Base-by-base conservation (phyloP, 2,113 vertebrate genomes). In the Oriolus oriolus region DNA sequence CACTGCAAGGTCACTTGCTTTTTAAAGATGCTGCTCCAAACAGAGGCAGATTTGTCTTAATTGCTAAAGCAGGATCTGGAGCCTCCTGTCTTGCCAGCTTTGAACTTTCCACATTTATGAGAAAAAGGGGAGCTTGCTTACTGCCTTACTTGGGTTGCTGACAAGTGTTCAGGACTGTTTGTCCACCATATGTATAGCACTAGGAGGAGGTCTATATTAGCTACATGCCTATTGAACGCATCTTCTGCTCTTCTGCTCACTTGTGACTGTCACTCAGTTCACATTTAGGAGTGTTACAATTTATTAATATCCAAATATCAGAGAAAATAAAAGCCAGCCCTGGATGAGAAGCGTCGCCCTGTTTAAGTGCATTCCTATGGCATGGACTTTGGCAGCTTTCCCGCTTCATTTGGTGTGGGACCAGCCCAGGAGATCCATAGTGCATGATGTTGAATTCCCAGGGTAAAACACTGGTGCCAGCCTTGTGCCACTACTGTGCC, bases 11-110 rank as follows among this genome's bases (percentile, higher is more conserved):
- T 93, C 56, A 85, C 45, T 82, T 73, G 60, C 41, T 88, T 93
- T 96, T 89, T 93, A 82, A 93, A 89, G 60, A 53, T 65, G 49
- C 85, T 94, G 73, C 76, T 93, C 68, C 37, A 61, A 91, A 85
- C 49, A 89, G 90, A 86, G 81, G 47, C 53, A 54, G 75, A 77
- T 78, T 90, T 91, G 70, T 79, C 85, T 79, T 91, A 79, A 84
- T 63, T 92, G 60, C 78, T 85, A 60, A 94, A 95, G 66, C 73
- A 87, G 80, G 26, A 56, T 71, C 61, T 93, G 93, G 42, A 92
- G 45, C 23, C 69, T 94, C 5, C 33, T 79, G 52, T 71, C 56
- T 93, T 86, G 68, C 73, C 83, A 96, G 37, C 47, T 94, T 77
- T 93, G 82, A 94, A 81, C 77, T 95, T 90, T 65, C 44, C 64